These are phyloP conservation scores for Enteromius argenteus DNA, from an alignment of 2,797 vertebrate species.

Conservation along the genomic window DNA sequence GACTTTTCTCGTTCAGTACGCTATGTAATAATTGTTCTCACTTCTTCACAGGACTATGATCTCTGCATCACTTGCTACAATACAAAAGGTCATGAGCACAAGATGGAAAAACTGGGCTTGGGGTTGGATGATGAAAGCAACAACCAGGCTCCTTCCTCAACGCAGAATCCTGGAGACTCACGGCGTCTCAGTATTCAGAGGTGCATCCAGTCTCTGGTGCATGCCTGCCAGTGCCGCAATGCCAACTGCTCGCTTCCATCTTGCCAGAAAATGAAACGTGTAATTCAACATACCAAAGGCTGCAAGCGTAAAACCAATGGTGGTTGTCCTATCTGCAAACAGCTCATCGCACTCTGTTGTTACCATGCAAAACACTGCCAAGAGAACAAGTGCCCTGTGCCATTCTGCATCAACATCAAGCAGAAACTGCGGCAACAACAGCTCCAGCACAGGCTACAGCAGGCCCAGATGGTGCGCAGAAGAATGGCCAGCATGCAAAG, in stretches of 20 bases:
- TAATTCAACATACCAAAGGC: slow-evolving; percentile 96
- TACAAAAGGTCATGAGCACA: slow-evolving; percentile 95
- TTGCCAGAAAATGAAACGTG: slow-evolving; percentile 99
- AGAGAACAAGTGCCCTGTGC: slow-evolving; percentile 98
- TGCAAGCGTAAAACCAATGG: slow-evolving; percentile 98
- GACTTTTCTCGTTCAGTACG: background rate
- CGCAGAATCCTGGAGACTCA: slow-evolving; percentile 94
- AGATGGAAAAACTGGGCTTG: slow-evolving; percentile 97
- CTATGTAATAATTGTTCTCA: slow-evolving; percentile 4
- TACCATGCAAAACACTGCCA: slow-evolving; percentile 99
- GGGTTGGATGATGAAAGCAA: slow-evolving; percentile 96
- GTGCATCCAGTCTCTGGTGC: slow-evolving; percentile 97
- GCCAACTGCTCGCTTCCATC: slow-evolving; percentile 97
- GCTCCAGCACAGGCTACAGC: slow-evolving; percentile 94
- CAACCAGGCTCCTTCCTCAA: slow-evolving; percentile 89
- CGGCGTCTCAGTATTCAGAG: slow-evolving; percentile 97
- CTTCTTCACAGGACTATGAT: slow-evolving; percentile 88
- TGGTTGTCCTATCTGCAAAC: slow-evolving; percentile 97
- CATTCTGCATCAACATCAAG: slow-evolving; percentile 98
- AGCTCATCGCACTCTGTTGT: slow-evolving; percentile 96
- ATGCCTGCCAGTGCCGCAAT: slow-evolving; percentile 97
- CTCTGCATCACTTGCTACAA: slow-evolving; percentile 97
- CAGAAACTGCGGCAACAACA: slow-evolving; percentile 97
- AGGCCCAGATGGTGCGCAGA: slow-evolving; percentile 95
- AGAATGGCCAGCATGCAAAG: slow-evolving; percentile 98